Conservation (phyloP, 2,888 invertebrate genomes). For the Gymnoscelis rufifasciata region DNA sequence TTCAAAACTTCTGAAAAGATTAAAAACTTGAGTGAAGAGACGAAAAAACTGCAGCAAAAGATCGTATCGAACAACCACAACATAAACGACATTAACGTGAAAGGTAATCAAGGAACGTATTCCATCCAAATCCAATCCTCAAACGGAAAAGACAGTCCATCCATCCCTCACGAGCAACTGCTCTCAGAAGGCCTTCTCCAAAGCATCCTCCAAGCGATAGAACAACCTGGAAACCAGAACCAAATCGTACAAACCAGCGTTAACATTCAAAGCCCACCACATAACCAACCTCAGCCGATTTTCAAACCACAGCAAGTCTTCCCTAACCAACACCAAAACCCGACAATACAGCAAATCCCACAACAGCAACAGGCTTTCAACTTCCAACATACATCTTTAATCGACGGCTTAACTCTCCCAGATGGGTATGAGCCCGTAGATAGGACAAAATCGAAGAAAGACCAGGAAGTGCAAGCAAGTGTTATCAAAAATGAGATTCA, state of each 20-base stretch:
- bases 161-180: conserved; percentile 85
- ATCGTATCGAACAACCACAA: conserved; percentile 53
- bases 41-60: conserved; percentile 63
- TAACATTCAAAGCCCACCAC: conserved; percentile 19
- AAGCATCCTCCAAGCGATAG: conserved; percentile 89
- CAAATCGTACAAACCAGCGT: conserved; percentile 16
- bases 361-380: conserved; percentile 19
- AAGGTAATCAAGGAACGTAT: conserved; percentile 81
- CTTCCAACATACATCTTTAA: conserved; percentile 26
- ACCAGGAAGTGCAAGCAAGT: conserved; percentile 51
- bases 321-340: not conserved
- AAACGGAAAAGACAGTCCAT: conserved; percentile 66
- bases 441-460: conserved; percentile 45
- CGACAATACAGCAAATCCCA: not conserved
- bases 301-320: not conserved
- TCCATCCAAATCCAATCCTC: conserved; percentile 88
- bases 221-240: conserved; percentile 75
- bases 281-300: conserved; percentile 4
- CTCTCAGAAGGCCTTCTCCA: conserved; percentile 88
- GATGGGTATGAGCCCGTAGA: conserved; percentile 68
- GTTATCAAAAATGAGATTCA: conserved; percentile 41
- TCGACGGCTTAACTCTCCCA: conserved; percentile 58
- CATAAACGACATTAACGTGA: conserved; percentile 23
- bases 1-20: conserved; percentile 65
- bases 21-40: conserved; percentile 57